Percentiles rank a stretch among this genome's conserved stretches.
Evolutionary conservation across 2,888 invertebrate genomes (phyloP).

Genomic region (Scrobipalpa atriplicella): DNA sequence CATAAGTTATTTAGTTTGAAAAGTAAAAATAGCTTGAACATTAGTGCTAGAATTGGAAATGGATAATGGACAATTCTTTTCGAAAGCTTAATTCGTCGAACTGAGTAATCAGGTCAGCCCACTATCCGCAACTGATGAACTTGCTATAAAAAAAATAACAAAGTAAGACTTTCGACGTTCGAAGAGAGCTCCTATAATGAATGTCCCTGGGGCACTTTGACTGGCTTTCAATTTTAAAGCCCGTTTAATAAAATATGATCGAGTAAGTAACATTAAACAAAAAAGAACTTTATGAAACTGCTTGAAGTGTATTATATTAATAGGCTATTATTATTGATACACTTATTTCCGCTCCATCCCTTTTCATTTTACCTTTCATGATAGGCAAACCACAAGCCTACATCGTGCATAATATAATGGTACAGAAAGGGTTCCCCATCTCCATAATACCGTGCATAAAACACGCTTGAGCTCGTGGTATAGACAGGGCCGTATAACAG

Average conservation of each 20-base stretch:
- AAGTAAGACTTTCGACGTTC: neutral
- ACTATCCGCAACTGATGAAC: constrained; percentile 10
- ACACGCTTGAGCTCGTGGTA: constrained; percentile 93
- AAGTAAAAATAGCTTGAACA: neutral
- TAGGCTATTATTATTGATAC: constrained; percentile 16
- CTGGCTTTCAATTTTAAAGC: neutral
- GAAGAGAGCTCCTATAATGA: neutral
- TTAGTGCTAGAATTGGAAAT: constrained; percentile 1
- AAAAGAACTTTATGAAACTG: neutral
- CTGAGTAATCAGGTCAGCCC: constrained; percentile 5
- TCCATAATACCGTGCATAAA: constrained; percentile 49
- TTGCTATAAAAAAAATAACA: constrained; percentile 1
- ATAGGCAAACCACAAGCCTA: constrained; percentile 5
- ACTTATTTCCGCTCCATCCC: constrained; percentile 7
- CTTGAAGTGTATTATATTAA: neutral
- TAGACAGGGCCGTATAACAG: constrained; percentile 91
- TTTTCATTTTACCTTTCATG: constrained; percentile 15
- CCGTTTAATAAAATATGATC: neutral
- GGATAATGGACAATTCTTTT: constrained; percentile 12
- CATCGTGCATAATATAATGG: constrained; percentile 22
- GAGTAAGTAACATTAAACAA: neutral
- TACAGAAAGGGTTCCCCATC: constrained; percentile 23
- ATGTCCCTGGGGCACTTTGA: neutral
- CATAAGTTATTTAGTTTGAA: neutral
- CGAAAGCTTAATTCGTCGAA: constrained; percentile 7